Evolutionary conservation across 2,888 invertebrate genomes (phyloP), one percentile per base, ranked within the genome.

Genomic region (Caenorhabditis panamensis): DNA sequence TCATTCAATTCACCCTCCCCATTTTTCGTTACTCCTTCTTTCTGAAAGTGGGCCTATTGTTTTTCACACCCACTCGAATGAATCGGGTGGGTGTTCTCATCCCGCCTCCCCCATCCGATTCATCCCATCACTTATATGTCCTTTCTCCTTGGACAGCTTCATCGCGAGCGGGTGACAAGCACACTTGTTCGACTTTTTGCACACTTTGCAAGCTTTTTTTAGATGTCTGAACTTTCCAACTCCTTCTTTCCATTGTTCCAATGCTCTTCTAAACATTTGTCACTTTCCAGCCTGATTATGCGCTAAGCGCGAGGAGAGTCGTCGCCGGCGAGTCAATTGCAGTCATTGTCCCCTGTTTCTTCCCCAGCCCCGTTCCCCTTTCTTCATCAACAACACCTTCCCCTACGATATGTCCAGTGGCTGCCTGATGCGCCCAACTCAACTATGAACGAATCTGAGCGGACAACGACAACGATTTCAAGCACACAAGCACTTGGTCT

Each of bases 401-500:
- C 69, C 71, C 71, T 71, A 68, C 67, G 76, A 67, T 76, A 68
- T 68, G 76, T 76, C 76, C 67, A 67, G 76, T 76, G 76, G 73
- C 73, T 73, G 73, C 72, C 72, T 69, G 62, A 79, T 79, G 79
- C 72, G 79, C 79, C 79, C 62, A 79, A 72, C 72, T 79, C 72
- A 79, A 79, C 79, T 79, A 79, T 79, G 79, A 79, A 79, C 72
- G 79, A 79, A 67, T 69, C 69, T 67, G 79, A 56, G 72, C 79
- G 79, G 79, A 79, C 79, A 58, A 79, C 72, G 36, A 79, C 63
- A 79, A 73, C 67, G 67, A 79, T 76, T 76, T 76, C 75, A 76
- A 76, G 75, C 75, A 76, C 62, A 62, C 58, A 79, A 79, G 59
- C 64, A 62, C 49, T 71, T 68, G 59, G 56, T 77, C 53, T 59